Evolutionary conservation across 2,888 invertebrate genomes (phyloP).

Genomic region (Punctoribates punctum): DNA sequence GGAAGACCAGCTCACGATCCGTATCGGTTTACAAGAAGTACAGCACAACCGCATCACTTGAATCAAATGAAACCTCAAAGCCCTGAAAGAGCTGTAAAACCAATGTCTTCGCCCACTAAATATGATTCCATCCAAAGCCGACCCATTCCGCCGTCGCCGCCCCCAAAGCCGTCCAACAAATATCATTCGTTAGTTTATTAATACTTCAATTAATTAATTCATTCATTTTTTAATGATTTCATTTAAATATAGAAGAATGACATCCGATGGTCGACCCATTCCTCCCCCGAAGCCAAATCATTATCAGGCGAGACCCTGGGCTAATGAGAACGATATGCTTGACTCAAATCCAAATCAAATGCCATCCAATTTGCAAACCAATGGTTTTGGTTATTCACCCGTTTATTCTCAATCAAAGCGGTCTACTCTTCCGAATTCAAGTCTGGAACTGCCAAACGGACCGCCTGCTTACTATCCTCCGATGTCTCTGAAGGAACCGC

Average conservation of each 20-base stretch:
- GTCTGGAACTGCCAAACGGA: slow-evolving; percentile 36
- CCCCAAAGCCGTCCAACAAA: slow-evolving; percentile 43
- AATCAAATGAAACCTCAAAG: slow-evolving; percentile 20
- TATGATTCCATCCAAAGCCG: background rate
- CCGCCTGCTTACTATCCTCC: slow-evolving; percentile 43
- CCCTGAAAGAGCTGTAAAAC: slow-evolving; percentile 31
- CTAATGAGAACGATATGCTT: slow-evolving; percentile 16
- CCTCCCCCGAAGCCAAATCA: slow-evolving; percentile 91
- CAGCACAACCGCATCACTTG: slow-evolving; percentile 60
- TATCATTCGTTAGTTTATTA: slow-evolving; percentile 19
- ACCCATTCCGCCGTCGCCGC: slow-evolving; percentile 44
- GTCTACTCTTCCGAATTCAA: background rate
- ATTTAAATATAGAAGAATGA: slow-evolving; percentile 40
- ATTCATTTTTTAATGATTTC: background rate
- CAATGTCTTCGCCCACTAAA: slow-evolving; percentile 8
- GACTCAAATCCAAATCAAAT: background rate
- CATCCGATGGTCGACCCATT: slow-evolving; percentile 60
- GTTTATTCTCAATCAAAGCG: slow-evolving; percentile 24
- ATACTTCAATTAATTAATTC: background rate
- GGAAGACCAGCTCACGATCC: slow-evolving; percentile 57
- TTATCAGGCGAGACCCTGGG: slow-evolving; percentile 60
- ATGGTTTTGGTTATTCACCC: slow-evolving; percentile 27
- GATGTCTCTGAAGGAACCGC: slow-evolving; percentile 28
- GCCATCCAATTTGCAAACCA: slow-evolving; percentile 1
- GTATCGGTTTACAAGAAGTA: slow-evolving; percentile 65